phyloP scores from a whole-genome alignment of 2,113 vertebrate genomes.

The Nibea coibor region DNA sequence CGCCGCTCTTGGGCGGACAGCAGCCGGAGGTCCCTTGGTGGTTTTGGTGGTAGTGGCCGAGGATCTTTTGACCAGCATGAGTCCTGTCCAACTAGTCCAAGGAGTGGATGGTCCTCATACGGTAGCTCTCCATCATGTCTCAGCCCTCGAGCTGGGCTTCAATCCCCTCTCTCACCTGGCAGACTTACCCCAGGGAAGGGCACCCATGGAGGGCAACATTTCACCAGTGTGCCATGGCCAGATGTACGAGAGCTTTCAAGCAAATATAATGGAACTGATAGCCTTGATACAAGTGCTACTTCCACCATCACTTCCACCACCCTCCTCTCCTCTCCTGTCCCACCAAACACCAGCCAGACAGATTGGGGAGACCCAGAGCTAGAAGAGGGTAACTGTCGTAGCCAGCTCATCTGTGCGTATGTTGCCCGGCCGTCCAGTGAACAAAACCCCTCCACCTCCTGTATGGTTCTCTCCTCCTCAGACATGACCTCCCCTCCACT shows the following conservation, averaged over 20 bases:
- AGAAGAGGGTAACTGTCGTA: conserved; percentile 70
- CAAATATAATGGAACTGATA: conserved; percentile 67
- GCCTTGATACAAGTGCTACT: conserved; percentile 5
- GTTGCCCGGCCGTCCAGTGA: conserved; percentile 50
- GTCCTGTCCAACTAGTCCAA: conserved; percentile 53
- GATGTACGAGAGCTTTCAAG: conserved; percentile 76
- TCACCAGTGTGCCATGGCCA: conserved; percentile 79
- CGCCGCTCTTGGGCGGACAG: conserved; percentile 65
- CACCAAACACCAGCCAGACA: conserved; percentile 34
- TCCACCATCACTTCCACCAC: background rate
- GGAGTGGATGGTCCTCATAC: conserved; percentile 59
- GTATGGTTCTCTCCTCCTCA: conserved; percentile 33
- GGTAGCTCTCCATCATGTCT: conserved; percentile 64
- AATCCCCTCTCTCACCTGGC: conserved; percentile 49
- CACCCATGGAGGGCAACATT: conserved; percentile 68
- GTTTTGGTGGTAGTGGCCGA: conserved; percentile 19
- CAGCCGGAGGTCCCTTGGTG: conserved; percentile 55
- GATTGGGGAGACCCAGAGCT: conserved; percentile 59
- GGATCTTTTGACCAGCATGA: conserved; percentile 53
- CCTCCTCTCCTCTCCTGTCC: conserved; percentile 1
- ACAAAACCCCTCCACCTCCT: conserved; percentile 21
- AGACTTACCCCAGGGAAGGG: conserved; percentile 48
- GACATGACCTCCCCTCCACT: conserved; percentile 35
- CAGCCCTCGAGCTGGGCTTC: conserved; percentile 55
- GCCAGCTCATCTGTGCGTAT: conserved; percentile 80